Evolutionary conservation across 1,140 invertebrate species (phyloP), one percentile per base, ranked within the genome.

Genomic region (Drosophila funebris): DNA sequence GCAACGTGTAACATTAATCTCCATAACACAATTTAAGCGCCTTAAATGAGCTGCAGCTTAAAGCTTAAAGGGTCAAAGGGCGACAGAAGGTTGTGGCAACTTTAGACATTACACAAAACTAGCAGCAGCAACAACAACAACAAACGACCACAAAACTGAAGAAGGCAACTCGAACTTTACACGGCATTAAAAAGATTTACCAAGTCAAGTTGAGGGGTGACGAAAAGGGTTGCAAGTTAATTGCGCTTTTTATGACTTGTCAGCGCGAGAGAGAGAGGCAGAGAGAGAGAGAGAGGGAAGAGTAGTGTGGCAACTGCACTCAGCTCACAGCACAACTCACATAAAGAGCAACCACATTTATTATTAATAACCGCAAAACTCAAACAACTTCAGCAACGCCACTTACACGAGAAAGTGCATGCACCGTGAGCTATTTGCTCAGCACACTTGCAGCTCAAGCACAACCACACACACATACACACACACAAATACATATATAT

Each of bases 281-380:
- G 24, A 22, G 24, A 4, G 33, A 5, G 52, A 7, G 9, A 4
- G 13, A 39, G 16, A n/a, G 9, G 22, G 6, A 3, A 27, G 24
- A 27, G 24, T 27, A 6, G 5, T 4, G 14, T 11, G 31, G 16
- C 8, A 33, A 61, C 20, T 62, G 64, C 64, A 61, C 52, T 71
- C 44, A 50, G 22, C 43, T 37, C 57, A 56, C 46, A 54, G 41
- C 53, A 52, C 46, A 44, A 46, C 33, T 48, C 16, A 14, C 72
- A 83, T 78, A 79, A 85, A 87, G 85, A 72, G 81, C 81, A 87
- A 76, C 77, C 76, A 78, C 80, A 87, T 87, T 87, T 82, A 87
- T 87, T 87, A 87, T 87, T 87, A 87, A 87, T 87, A 87, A 78
- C 78, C 82, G 69, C 83, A 82, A 78, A 82, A 78, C 76, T 79